Evolutionary conservation across 2,113 vertebrate species (phyloP).

Genomic region (Canis aureus): DNA sequence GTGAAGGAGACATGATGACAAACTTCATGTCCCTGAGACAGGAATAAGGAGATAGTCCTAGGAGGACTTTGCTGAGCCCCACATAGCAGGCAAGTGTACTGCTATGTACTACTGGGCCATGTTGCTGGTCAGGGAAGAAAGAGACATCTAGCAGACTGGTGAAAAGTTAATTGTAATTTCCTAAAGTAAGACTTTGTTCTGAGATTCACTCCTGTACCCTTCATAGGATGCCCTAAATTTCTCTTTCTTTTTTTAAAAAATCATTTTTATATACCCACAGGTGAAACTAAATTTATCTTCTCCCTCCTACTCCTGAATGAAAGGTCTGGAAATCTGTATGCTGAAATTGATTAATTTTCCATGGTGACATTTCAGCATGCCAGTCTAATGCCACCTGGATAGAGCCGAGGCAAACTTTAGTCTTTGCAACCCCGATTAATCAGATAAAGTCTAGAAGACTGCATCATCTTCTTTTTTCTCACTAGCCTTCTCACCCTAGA

Average conservation of each 20-base stretch:
- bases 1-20: neutral
- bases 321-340: constrained; percentile 38
- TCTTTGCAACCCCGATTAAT: neutral
- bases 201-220: neutral
- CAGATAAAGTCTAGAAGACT: neutral
- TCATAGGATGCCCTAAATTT: neutral
- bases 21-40: neutral
- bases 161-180: neutral
- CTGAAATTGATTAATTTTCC: constrained; percentile 59
- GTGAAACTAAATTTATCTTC: constrained; percentile 61
- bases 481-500: neutral
- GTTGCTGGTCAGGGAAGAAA: neutral
- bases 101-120: neutral
- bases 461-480: neutral
- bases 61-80: neutral
- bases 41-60: neutral
- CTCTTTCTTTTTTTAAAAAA: constrained; percentile 54
- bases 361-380: constrained; percentile 63
- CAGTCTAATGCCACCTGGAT: neutral
- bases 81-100: neutral
- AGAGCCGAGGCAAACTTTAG: neutral
- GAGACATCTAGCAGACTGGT: neutral
- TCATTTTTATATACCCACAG: constrained; percentile 35
- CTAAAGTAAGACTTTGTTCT: neutral
- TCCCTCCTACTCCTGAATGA: neutral